phyloP scores from a whole-genome alignment of 1,140 invertebrate genomes.

The Sinonovacula constricta region DNA sequence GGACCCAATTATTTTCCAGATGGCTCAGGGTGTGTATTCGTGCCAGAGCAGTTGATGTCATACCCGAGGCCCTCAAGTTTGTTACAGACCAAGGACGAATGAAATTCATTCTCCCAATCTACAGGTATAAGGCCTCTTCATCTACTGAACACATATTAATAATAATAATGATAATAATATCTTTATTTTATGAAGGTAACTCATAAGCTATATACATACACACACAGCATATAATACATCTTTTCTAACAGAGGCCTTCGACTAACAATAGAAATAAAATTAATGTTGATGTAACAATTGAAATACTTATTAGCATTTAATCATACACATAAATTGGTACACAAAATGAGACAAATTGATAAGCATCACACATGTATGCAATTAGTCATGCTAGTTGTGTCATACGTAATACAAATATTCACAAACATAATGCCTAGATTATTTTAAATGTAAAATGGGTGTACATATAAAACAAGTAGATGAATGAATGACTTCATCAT shows the following conservation, averaged over 20 bases:
- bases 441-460: too few species aligned
- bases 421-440: too few species aligned
- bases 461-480: too few species aligned
- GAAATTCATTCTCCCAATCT: constrained; percentile 42
- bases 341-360: too few species aligned
- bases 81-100: constrained; percentile 44
- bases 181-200: background rate
- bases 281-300: background rate
- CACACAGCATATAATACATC: background rate
- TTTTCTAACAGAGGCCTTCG: background rate
- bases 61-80: constrained; percentile 39
- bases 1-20: too few species aligned
- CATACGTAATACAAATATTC: too few species aligned
- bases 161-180: background rate
- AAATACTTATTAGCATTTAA: background rate
- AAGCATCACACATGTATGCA: too few species aligned
- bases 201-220: background rate
- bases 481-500: too few species aligned
- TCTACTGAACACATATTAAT: background rate
- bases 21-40: constrained; percentile 39
- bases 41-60: constrained; percentile 5
- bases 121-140: constrained; percentile 14
- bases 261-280: background rate
- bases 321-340: too few species aligned
- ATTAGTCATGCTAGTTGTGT: too few species aligned